Conservation (phyloP, 2,888 invertebrate species). For the Enoplolaimus lenunculus region DNA sequence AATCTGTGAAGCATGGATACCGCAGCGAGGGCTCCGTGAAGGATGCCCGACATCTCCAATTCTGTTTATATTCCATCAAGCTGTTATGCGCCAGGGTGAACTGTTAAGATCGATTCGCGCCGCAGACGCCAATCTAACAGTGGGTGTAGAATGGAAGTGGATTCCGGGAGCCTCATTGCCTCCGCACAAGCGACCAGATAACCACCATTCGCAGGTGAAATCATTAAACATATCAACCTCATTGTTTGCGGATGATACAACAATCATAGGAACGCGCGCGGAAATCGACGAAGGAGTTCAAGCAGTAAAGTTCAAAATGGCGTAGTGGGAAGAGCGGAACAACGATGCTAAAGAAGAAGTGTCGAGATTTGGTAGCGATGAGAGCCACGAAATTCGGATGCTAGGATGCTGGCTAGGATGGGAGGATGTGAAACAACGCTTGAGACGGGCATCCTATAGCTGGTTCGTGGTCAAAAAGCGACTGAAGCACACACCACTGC, state of each 20-base stretch:
- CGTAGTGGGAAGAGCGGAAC: not conserved
- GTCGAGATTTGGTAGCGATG: not conserved
- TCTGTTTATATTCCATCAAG: conserved; percentile 12
- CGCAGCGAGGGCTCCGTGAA: conserved; percentile 7
- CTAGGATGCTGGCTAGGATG: conserved; percentile 9
- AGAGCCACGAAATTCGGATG: conserved; percentile 3
- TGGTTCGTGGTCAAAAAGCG: conserved; percentile 7
- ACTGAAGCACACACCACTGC: not conserved
- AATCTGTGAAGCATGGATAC: conserved; percentile 1
- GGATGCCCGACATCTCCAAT: conserved; percentile 8
- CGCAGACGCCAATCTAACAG: not conserved
- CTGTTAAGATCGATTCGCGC: not conserved
- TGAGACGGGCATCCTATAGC: conserved; percentile 8
- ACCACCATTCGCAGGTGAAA: not conserved
- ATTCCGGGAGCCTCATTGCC: not conserved
- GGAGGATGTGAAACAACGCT: conserved; percentile 8
- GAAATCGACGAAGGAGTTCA: conserved; percentile 11
- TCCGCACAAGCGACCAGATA: conserved; percentile 11
- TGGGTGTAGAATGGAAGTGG: conserved; percentile 9
- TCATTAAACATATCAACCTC: not conserved
- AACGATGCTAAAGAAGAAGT: conserved; percentile 9
- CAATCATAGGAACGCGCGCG: conserved; percentile 4
- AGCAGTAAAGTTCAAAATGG: not conserved
- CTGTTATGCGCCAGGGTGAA: conserved; percentile 5
- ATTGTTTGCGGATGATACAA: conserved; percentile 10